Conservation (phyloP, 2,888 invertebrate species). For the Erannis defoliaria region DNA sequence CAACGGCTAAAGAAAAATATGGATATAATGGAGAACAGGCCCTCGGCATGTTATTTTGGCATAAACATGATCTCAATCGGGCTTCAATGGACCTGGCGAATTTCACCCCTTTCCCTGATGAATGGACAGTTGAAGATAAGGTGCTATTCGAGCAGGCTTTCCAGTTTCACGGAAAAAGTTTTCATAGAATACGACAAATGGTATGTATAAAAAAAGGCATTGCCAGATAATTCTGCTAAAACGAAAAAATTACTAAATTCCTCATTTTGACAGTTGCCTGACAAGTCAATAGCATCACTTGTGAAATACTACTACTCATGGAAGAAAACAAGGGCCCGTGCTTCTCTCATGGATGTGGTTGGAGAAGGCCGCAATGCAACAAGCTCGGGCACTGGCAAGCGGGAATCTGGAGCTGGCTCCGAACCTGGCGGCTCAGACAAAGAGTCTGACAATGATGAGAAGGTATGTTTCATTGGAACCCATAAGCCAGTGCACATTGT, state of each 20-base stretch:
- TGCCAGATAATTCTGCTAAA: slow-evolving; percentile 23
- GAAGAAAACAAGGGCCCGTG: slow-evolving; percentile 97
- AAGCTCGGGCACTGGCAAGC: slow-evolving; percentile 87
- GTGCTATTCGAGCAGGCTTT: slow-evolving; percentile 99
- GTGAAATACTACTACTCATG: slow-evolving; percentile 99
- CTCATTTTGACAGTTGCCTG: slow-evolving; percentile 91
- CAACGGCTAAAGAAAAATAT: slow-evolving; percentile 98
- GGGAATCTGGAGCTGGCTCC: slow-evolving; percentile 91
- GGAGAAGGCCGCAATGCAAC: slow-evolving; percentile 92
- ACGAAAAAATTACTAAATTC: slow-evolving; percentile 3
- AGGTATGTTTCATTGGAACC: slow-evolving; percentile 87
- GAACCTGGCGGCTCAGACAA: slow-evolving; percentile 94
- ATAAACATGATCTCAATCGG: slow-evolving; percentile 97
- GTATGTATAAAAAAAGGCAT: slow-evolving; percentile 81
- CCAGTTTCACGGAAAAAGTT: slow-evolving; percentile 99
- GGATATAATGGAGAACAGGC: slow-evolving; percentile 99
- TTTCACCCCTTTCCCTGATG: slow-evolving; percentile 98
- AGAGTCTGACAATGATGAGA: slow-evolving; percentile 96
- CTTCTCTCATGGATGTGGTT: slow-evolving; percentile 96
- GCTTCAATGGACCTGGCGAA: slow-evolving; percentile 97
- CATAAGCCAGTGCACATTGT: slow-evolving; percentile 16
- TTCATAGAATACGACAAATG: slow-evolving; percentile 99
- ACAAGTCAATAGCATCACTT: slow-evolving; percentile 97
- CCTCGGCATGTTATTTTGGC: slow-evolving; percentile 99
- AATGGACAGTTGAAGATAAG: slow-evolving; percentile 99